phyloP scores from a whole-genome alignment of 64 coral and sea anemone genomes.

The Trachythela sp. region DNA sequence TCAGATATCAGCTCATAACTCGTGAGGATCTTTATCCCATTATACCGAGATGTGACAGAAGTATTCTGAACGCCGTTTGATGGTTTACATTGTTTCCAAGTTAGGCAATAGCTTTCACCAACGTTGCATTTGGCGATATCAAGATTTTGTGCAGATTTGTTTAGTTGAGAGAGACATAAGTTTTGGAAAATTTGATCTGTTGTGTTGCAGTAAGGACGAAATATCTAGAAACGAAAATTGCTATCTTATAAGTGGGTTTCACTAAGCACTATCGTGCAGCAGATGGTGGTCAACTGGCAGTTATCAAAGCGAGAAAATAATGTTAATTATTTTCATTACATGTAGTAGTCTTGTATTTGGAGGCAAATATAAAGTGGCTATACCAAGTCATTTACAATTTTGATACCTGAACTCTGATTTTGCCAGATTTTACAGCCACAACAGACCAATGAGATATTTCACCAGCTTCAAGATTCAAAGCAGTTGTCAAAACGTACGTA shows the following conservation, averaged over 20 bases:
- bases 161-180: too few species aligned
- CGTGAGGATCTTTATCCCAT: neutral
- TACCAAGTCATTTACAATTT: neutral
- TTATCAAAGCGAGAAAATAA: too few species aligned
- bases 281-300: too few species aligned
- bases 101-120: neutral
- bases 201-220: neutral
- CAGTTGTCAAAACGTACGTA: neutral
- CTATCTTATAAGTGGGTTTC: too few species aligned
- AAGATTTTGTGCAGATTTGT: neutral
- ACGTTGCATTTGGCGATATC: neutral
- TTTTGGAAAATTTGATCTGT: too few species aligned
- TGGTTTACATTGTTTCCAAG: neutral
- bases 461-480: neutral
- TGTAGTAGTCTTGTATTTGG: too few species aligned
- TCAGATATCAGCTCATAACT: neutral
- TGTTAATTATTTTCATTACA: too few species aligned
- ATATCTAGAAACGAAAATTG: too few species aligned
- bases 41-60: neutral
- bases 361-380: neutral
- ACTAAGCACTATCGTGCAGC: neutral
- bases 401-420: neutral
- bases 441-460: neutral
- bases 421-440: neutral
- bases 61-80: neutral